These are phyloP conservation scores for Trissonchulus latispiculum DNA, from an alignment of 2,888 invertebrate genomes.

Conservation along the genomic window DNA sequence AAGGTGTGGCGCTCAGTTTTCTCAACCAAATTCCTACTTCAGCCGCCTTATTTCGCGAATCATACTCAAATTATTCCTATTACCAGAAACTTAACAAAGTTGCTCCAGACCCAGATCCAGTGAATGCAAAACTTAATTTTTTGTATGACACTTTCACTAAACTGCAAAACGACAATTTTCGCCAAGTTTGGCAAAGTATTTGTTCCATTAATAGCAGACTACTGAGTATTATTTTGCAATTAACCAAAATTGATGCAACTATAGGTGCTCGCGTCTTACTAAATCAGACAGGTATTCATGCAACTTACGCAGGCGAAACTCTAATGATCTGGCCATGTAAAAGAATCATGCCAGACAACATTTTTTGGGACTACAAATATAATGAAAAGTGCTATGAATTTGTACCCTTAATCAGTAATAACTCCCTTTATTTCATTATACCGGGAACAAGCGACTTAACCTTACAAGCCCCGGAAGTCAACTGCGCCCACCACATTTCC, in stretches of 20 bases:
- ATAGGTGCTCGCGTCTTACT: conserved; percentile 9
- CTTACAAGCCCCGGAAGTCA: background rate
- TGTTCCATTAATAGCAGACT: background rate
- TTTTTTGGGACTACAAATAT: conserved; percentile 18
- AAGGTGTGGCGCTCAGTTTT: background rate
- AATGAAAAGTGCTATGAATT: conserved; percentile 16
- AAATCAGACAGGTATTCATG: conserved; percentile 5
- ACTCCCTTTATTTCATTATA: background rate
- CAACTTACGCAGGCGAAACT: conserved; percentile 19
- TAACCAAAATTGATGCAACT: conserved; percentile 13
- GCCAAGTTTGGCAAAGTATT: conserved; percentile 1
- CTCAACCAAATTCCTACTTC: no score
- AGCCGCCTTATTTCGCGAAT: no score
- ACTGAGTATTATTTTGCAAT: background rate
- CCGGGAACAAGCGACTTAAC: conserved; percentile 12
- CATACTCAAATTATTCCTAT: no score
- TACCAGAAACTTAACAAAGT: no score
- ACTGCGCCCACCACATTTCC: background rate
- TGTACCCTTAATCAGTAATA: background rate
- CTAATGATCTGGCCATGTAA: conserved; percentile 15
- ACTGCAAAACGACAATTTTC: background rate
- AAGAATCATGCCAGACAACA: background rate
- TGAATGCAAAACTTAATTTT: conserved; percentile 15
- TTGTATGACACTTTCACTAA: conserved; percentile 2
- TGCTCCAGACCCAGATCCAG: conserved; percentile 1